Evolutionary conservation across 2,113 vertebrate species (phyloP), one percentile per base, ranked within the genome.

Genomic region (Sclerurus mexicanus): DNA sequence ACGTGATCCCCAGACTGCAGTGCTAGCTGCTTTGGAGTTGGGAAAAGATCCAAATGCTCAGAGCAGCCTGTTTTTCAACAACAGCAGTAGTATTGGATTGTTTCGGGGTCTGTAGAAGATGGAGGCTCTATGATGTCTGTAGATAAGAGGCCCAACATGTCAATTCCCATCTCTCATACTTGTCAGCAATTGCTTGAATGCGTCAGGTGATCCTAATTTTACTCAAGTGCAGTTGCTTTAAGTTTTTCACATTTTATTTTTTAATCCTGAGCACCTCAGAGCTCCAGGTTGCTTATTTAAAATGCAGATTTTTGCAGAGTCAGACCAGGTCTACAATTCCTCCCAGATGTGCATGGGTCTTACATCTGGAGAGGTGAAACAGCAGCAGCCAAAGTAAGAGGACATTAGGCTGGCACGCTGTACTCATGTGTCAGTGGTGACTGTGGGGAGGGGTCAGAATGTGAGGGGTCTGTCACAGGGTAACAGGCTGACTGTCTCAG

Each of bases 11-110:
- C 44, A 60, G 58, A 52, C 74, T 89, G 77, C 91, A 85, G 9
- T 73, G 73, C 95, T 77, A 95, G 76, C 87, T 89, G 84, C 86
- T 92, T 63, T 89, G 81, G 66, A 76, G 58, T 27, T 87, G 80
- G 89, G 91, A 92, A 78, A 47, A 82, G 77, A 60, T 89, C 73
- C 87, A 87, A 2, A 37, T 81, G 58, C 58, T 91, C 62, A 35
- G 52, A 86, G 67, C 63, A 53, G 56, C 30, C 27, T 52, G 52
- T 91, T 95, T 68, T 91, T 84, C 89, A 89, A 49, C 37, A 74
- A 4, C 47, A 87, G 73, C 15, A 53, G 24, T 40, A 75, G 47
- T 44, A 24, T 12, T 42, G 52, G 60, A 47, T 85, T 52, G 52
- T 87, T 90, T 80, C 0, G 8, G 75, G 31, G 22, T 78, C 44